phyloP scores from a whole-genome alignment of 2,113 vertebrate genomes.

The Cynocephalus volans region DNA sequence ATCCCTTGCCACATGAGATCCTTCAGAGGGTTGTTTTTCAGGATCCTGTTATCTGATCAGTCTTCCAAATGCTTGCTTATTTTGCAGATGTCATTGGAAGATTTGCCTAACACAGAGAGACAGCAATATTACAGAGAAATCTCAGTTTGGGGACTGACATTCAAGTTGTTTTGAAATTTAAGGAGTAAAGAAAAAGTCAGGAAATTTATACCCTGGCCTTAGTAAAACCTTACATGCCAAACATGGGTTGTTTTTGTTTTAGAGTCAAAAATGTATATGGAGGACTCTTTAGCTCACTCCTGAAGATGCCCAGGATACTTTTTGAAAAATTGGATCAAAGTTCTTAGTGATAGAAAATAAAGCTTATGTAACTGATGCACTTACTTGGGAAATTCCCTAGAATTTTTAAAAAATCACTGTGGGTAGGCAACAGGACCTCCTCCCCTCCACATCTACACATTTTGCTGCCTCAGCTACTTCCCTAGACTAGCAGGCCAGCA shows the following conservation, averaged over 20 bases:
- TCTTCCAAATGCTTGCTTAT: constrained; percentile 26
- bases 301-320: neutral
- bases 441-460: neutral
- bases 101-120: constrained; percentile 32
- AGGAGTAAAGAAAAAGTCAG: constrained; percentile 9
- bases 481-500: neutral
- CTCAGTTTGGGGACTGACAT: constrained; percentile 26
- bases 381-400: neutral
- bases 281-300: neutral
- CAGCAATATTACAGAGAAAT: neutral
- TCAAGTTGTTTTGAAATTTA: constrained; percentile 64
- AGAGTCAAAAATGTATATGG: neutral
- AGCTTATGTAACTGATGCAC: neutral
- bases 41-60: neutral
- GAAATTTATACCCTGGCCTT: neutral
- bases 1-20: constrained; percentile 32
- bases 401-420: neutral
- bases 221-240: neutral
- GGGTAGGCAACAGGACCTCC: neutral
- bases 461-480: neutral
- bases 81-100: neutral
- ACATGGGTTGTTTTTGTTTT: neutral
- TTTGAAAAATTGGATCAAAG: constrained; percentile 41
- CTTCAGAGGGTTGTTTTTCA: constrained; percentile 12
- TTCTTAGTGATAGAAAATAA: constrained; percentile 38